Base-by-base conservation (phyloP, 1,140 invertebrate species). In the Macrotrachela quadricornifera region DNA sequence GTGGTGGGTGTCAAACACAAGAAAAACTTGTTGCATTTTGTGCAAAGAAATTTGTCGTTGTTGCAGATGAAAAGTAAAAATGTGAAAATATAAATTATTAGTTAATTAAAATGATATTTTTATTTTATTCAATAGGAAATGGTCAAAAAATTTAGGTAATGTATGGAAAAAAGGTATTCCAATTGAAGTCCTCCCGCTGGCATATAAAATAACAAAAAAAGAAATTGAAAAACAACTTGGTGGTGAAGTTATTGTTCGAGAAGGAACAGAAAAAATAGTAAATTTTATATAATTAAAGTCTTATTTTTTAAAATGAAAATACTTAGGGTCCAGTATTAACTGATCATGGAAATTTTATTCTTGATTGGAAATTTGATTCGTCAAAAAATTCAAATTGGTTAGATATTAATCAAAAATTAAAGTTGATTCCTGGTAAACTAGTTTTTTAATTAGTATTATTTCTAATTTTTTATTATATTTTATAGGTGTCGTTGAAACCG, bases 341-440 rank as follows among this genome's bases (percentile, higher is more conserved):
- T 11, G 92, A 97, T 66, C 95, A 94, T 77, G 85, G 86, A 12
- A 96, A 96, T 72, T 92, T 96, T 65, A 80, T 96, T 55, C 62
- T 97, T 6, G 91, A 96, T 67, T 96, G 90, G 85, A 71, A 78
- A 56, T 87, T 94, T 70, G 75, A 78, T 16, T 70, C 76, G 47
- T 67, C 77, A 55, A 68, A 74, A 41, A 67, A 76, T 30, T 30
- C 21, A 38, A 44, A 54, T 45, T 54, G 53, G 53, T 49, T 17
- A 38, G 14, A 16, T 1, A 54, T 54, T 13, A 49, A 48, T 38
- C 38, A 17, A 21, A 16, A 38, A 16, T 46, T 54, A 8, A 54
- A 43, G 3, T 41, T 49, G n/a, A 54, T 54, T 49, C 53, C 53
- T 30, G 21, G 21, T 30, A 30, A 30, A 30, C 2, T 4, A 30